Evolutionary conservation across 2,888 invertebrate species (phyloP).

Genomic region (Drosophila tripunctata): DNA sequence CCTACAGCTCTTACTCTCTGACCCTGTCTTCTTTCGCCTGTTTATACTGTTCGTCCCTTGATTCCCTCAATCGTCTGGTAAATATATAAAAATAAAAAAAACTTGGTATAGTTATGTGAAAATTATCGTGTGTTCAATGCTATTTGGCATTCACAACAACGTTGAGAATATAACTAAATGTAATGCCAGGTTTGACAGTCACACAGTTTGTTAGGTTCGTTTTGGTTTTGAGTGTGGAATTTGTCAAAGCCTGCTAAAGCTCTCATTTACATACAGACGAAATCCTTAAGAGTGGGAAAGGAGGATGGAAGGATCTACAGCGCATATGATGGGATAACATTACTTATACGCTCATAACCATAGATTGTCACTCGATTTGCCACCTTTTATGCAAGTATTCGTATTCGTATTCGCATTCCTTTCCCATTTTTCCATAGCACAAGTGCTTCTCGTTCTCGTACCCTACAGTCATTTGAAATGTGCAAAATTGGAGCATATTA

Average conservation of each 20-base stretch:
- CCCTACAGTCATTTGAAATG: not conserved
- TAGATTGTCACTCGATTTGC: conserved; percentile 67
- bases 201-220: not conserved
- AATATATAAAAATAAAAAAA: conserved; percentile 17
- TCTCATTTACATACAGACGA: conserved; percentile 65
- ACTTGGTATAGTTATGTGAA: conserved; percentile 23
- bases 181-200: conserved; percentile 8
- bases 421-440: conserved; percentile 10
- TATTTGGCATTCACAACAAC: conserved; percentile 24
- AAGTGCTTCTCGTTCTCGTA: conserved; percentile 1
- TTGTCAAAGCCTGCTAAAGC: conserved; percentile 60
- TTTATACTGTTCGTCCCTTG: not conserved
- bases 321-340: conserved; percentile 14
- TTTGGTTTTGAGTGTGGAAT: conserved; percentile 16
- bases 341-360: conserved; percentile 61
- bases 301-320: not conserved
- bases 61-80: not conserved
- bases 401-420: conserved; percentile 31
- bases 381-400: conserved; percentile 42
- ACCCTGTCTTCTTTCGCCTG: not conserved
- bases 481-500: not conserved
- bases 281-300: too few species aligned
- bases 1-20: not conserved
- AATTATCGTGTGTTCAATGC: conserved; percentile 24
- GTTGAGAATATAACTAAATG: conserved; percentile 20